Evolutionary conservation across 2,888 invertebrate genomes (phyloP).

Genomic region (Nematopogon swammerdamellus): DNA sequence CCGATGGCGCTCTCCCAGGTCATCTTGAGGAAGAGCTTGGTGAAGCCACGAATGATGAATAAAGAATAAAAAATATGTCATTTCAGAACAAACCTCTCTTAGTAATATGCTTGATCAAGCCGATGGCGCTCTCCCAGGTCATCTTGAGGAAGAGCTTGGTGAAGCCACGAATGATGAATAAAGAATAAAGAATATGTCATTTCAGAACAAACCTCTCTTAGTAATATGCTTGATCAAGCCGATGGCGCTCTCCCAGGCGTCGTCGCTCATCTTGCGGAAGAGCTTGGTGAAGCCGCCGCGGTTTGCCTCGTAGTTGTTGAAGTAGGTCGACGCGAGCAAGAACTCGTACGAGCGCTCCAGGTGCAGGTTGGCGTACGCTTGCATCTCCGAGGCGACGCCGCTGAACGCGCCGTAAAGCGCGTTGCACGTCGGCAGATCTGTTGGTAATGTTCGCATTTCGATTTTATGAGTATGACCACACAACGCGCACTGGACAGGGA

Average conservation of each 20-base stretch:
- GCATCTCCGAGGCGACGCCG: constrained; percentile 34
- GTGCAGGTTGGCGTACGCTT: constrained; percentile 61
- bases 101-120: no score
- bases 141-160: no score
- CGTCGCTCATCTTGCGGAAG: constrained; percentile 70
- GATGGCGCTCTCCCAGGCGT: constrained; percentile 70
- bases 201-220: constrained; percentile 73
- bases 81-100: no score
- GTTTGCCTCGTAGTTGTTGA: constrained; percentile 72
- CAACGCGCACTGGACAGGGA: no score
- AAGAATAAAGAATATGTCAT: no score
- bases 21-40: no score
- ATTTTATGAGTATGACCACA: constrained; percentile 1
- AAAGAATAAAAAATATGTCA: no score
- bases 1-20: no score
- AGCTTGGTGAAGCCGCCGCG: constrained; percentile 73
- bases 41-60: no score
- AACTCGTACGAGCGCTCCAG: constrained; percentile 73
- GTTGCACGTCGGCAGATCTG: constrained; percentile 57
- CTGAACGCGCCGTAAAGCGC: constrained; percentile 56
- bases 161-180: no score
- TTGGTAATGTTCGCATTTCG: constrained; percentile 7
- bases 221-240: constrained; percentile 75
- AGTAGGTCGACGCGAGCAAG: constrained; percentile 70
- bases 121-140: no score